Evolutionary conservation across 1,140 invertebrate genomes (phyloP).

Genomic region (Andrena cerasifolii): DNA sequence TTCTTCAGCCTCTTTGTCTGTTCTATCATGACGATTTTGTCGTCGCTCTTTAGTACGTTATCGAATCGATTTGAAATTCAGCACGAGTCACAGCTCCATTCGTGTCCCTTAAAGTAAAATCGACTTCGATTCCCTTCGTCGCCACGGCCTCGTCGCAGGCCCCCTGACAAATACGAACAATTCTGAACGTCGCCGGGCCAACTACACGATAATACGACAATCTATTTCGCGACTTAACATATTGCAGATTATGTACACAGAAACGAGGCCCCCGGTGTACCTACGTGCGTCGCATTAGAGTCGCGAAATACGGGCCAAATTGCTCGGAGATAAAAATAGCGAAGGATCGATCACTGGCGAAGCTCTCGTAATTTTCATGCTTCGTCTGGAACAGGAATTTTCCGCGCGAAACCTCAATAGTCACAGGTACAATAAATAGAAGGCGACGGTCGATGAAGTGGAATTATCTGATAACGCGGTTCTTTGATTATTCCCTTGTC

Average conservation of each 20-base stretch:
- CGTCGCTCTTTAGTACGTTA: constrained; percentile 34
- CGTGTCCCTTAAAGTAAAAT: constrained; percentile 61
- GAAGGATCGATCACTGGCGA: not conserved
- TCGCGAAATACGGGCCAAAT: constrained; percentile 32
- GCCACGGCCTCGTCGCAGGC: constrained; percentile 46
- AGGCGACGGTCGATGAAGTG: not conserved
- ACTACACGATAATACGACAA: constrained; percentile 63
- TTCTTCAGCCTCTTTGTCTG: not conserved
- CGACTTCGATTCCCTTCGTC: constrained; percentile 51
- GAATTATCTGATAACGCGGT: constrained; percentile 27
- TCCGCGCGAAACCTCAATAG: constrained; percentile 13
- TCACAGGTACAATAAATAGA: not conserved
- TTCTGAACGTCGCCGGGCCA: constrained; percentile 64
- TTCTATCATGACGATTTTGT: constrained; percentile 48
- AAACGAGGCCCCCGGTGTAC: constrained; percentile 29
- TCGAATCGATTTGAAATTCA: constrained; percentile 62
- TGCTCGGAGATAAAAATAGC: constrained; percentile 18
- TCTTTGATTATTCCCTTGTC: constrained; percentile 46
- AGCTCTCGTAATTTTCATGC: too few relatives aligned
- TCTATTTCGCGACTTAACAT: constrained; percentile 63
- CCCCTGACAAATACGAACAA: constrained; percentile 71
- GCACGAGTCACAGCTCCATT: constrained; percentile 57
- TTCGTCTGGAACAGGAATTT: constrained; percentile 6
- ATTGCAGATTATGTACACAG: constrained; percentile 55
- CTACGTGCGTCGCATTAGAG: constrained; percentile 22